Evolutionary conservation across 1,140 invertebrate species (phyloP), one percentile per base, ranked within the genome.

Genomic region (Sminthurides bifidus): DNA sequence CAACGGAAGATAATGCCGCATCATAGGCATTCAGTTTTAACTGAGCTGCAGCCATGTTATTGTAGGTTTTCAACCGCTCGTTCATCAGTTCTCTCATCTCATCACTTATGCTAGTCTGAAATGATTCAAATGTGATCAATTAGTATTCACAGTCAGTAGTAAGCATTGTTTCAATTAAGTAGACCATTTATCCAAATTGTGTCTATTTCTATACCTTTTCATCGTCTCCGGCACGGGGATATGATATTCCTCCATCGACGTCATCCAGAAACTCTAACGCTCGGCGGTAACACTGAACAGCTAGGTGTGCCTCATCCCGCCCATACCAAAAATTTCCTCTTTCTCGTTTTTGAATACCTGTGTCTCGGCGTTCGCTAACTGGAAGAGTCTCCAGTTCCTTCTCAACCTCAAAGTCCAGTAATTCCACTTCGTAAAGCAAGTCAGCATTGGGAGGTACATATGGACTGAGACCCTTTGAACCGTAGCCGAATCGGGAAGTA

Each of bases 41-140:
- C 71, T 92, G 88, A 23, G 88, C 84, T 52, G 85, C 84, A 5
- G 88, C 87, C 73, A 93, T 78, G 71, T 93, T 93, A 68, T 93
- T 93, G 61, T 85, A 83, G 0, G 88, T 84, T 66, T 85, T 83
- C 5, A 91, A 71, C 49, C 85, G 71, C 66, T 87, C 83, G 30
- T 88, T 84, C 17, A 90, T 65, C 24, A 92, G 68, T 43, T 65
- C 33, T 54, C 70, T 63, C 15, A 73, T 63, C 31, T 70, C 65
- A 12, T 66, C 65, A 24, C 52, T 46, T 6, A 53, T 37, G 14
- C 23, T 27, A 1, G 26, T 15, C 50, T 58, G 15, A 38, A 48
- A 48, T 48, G 10, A 44, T 12, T 12, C n/a, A 10, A 35, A 10
- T 10, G 33, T 35, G 8, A 35, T 10, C n/a, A 35, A 35, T 35